A percentile compares a stretch with the other conserved stretches of the same genome.
Evolutionary conservation across 2,888 invertebrate species (phyloP).

Genomic region (Nasonovia ribisnigri): DNA sequence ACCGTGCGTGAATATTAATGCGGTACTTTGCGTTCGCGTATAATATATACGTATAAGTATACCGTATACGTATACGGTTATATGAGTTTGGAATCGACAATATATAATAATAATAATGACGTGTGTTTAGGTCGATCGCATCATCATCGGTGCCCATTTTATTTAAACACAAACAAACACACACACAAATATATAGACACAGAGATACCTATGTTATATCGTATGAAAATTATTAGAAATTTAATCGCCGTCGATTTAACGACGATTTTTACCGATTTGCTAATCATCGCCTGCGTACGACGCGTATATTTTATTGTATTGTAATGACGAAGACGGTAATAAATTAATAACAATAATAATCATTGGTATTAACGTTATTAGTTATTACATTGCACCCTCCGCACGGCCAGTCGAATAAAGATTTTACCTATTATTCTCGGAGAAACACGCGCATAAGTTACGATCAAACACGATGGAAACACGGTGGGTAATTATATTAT

Average conservation of each 20-base stretch:
- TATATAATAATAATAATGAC: constrained; percentile 24
- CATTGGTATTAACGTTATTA: neutral
- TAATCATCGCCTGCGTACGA: neutral
- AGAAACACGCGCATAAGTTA: neutral
- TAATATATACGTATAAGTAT: neutral
- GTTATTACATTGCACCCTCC: neutral
- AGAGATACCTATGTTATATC: neutral
- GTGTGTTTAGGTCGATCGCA: neutral
- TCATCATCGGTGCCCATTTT: neutral
- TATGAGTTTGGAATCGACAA: constrained; percentile 57
- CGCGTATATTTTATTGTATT: no score
- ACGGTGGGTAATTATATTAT: neutral
- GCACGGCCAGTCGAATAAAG: neutral
- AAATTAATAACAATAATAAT: neutral
- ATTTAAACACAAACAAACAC: neutral
- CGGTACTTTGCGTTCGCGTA: constrained; percentile 45
- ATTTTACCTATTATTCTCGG: neutral
- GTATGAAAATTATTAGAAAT: neutral
- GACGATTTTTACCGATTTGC: constrained; percentile 6
- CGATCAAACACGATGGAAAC: neutral
- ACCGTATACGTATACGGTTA: constrained; percentile 1
- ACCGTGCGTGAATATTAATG: constrained; percentile 62
- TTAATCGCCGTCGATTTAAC: constrained; percentile 5
- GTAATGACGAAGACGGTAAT: neutral
- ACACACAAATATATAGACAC: neutral